phyloP scores from a whole-genome alignment of 2,113 vertebrate genomes.

The Phaetusa simplex region DNA sequence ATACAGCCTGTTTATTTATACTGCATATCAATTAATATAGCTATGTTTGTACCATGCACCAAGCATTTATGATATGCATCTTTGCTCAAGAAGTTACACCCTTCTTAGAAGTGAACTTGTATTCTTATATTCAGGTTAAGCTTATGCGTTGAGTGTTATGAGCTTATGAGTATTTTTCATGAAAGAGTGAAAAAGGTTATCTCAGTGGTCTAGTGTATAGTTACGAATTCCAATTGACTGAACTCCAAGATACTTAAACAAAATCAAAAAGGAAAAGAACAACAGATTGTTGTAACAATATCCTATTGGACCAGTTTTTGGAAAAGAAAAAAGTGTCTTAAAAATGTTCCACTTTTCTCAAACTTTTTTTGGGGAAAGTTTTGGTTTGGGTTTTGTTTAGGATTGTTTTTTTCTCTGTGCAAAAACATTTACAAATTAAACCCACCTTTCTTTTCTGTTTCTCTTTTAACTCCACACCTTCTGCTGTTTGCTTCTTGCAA shows the following conservation, averaged over 20 bases:
- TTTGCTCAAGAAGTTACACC: background rate
- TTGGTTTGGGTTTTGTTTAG: background rate
- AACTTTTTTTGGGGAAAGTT: accelerated
- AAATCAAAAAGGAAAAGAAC: background rate
- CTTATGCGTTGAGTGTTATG: background rate
- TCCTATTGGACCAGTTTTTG: background rate
- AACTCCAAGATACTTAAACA: background rate
- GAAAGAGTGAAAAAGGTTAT: background rate
- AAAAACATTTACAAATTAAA: background rate
- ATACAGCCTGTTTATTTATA: background rate
- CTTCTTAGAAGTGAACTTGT: background rate
- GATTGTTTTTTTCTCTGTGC: background rate
- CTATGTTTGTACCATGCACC: background rate
- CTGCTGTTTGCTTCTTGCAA: background rate
- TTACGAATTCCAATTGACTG: background rate
- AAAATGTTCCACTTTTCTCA: background rate
- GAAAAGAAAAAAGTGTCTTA: background rate
- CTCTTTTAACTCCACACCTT: background rate
- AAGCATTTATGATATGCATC: background rate
- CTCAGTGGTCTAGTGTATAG: background rate
- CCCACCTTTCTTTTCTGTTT: background rate
- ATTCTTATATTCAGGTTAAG: background rate
- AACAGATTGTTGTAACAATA: background rate
- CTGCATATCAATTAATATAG: background rate
- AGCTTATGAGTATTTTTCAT: accelerated